Evolutionary conservation across 2,113 vertebrate genomes (phyloP), one percentile per base, ranked within the genome.

Genomic region (Laticauda colubrina): DNA sequence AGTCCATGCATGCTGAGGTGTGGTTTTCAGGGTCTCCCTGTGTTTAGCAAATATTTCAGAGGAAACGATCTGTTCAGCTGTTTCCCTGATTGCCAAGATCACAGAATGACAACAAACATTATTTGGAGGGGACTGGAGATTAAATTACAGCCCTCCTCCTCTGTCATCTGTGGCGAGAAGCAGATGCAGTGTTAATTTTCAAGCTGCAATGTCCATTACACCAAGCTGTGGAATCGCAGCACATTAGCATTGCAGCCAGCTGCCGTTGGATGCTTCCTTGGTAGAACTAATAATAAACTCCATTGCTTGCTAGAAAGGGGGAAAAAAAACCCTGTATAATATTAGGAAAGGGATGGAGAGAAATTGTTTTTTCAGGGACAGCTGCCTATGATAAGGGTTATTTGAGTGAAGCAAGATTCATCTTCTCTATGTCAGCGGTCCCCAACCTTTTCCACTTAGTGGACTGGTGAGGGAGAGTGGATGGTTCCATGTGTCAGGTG

Each of bases 1-100:
- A 94, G 93, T 96, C 81, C 92, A 85, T 93, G 9, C 95, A 96
- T 2, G 55, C 95, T 96, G 97, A 97, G 97, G 97, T 97, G 96
- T 97, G 96, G 96, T 96, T 97, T 97, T 97, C 97, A 98, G 97
- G 97, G 97, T 98, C 97, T 97, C 95, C 85, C 94, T 55, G 48
- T 98, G 97, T 98, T 98, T 97, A 97, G 96, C 97, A 97, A 98
- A 98, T 98, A 98, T 97, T 97, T 97, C 97, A 96, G 96, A 96
- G 90, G 94, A 96, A 98, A 97, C 92, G 95, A 97, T 97, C 97
- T 97, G 97, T 97, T 97, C 97, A 97, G 97, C 97, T 97, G 96
- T 96, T 96, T 94, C 90, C 93, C 95, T 97, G 97, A 97, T 97
- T 98, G 97, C 97, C 97, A 97, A 97, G 97, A 98, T 96, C 97